Base-by-base conservation (phyloP, 2,797 vertebrate species). In the Tolypeutes matacus region DNA sequence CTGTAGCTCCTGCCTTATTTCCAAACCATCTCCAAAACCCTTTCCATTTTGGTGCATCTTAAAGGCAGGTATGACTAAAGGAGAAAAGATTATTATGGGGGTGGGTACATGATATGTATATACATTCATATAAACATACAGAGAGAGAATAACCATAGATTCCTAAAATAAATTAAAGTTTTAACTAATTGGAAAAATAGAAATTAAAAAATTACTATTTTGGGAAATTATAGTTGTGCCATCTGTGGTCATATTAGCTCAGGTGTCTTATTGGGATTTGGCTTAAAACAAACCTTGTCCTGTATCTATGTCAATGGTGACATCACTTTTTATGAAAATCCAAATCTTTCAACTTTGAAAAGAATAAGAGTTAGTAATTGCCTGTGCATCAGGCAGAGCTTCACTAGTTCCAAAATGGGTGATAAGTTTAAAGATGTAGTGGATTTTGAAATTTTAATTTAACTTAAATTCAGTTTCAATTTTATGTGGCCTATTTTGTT, bases 401-500 rank as follows among this genome's bases (percentile, higher is more conserved):
- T 89, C 29, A 76, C 42, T 69, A 31, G 25, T 75, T 95, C 17
- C n/a, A 25, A 73, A 60, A 29, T 67, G 77, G 42, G 62, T 69
- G 31, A 77, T 73, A 51, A 92, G 17, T 64, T 91, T 56, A 93
- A 80, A 39, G 49, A 72, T 42, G 81, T 76, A 49, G 65, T 76
- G 17, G 49, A 65, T 27, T 94, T 95, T 77, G 15, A 93, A 85
- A 91, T 90, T 83, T 89, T 89, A 56, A 87, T 96, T 86, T 89
- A 56, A 72, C 39, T 95, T 93, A 65, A 95, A 75, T 81, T 42
- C 72, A 94, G 75, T 27, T 72, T 94, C n/a, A 89, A 84, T 93
- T 95, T 91, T 78, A 80, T 69, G 42, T 67, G 46, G 31, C 20
- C 53, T 80, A 87, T 85, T 96, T 91, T 94, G 93, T 84, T 91